A percentile compares a stretch with the other conserved stretches of the same genome.
Conservation (phyloP, 1,140 invertebrate genomes). For the Nephotettix cincticeps region DNA sequence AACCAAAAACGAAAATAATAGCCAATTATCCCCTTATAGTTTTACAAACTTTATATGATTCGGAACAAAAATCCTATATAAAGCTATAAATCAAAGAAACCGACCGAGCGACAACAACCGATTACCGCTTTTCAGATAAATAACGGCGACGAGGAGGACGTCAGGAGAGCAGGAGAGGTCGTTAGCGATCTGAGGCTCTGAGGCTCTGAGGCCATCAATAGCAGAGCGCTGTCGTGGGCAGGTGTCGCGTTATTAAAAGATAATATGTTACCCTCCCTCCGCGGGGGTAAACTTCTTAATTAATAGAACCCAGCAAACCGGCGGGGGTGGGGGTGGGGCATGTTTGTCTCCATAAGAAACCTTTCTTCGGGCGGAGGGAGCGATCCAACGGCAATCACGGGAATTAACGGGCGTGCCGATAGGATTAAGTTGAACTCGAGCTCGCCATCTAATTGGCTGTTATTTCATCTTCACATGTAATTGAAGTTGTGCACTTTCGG, state of each 20-base stretch:
- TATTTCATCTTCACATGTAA: constrained; percentile 14
- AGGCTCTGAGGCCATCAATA: background rate
- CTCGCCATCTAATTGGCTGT: background rate
- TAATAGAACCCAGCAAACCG: constrained; percentile 6
- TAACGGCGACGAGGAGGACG: too few species aligned
- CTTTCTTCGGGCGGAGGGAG: constrained; percentile 1
- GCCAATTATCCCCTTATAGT: too few species aligned
- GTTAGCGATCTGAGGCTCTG: too few species aligned
- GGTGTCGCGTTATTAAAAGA: constrained; percentile 28
- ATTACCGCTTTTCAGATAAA: too few species aligned
- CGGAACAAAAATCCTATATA: too few species aligned
- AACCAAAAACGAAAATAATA: too few species aligned
- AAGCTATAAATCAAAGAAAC: too few species aligned
- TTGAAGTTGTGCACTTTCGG: constrained; percentile 5
- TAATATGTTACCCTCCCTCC: constrained; percentile 20
- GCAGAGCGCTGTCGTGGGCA: background rate
- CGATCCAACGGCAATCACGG: constrained; percentile 10
- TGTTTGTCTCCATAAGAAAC: constrained; percentile 13
- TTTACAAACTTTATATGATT: too few species aligned
- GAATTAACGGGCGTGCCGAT: constrained; percentile 16
- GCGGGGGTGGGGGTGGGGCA: background rate
- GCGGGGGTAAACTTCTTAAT: constrained; percentile 22
- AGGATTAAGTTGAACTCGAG: constrained; percentile 3
- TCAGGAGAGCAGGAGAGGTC: too few species aligned
- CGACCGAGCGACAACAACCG: too few species aligned